These are phyloP conservation scores for Lepisosteus oculatus DNA, from an alignment of 2,113 vertebrate species.

Conservation along the genomic window DNA sequence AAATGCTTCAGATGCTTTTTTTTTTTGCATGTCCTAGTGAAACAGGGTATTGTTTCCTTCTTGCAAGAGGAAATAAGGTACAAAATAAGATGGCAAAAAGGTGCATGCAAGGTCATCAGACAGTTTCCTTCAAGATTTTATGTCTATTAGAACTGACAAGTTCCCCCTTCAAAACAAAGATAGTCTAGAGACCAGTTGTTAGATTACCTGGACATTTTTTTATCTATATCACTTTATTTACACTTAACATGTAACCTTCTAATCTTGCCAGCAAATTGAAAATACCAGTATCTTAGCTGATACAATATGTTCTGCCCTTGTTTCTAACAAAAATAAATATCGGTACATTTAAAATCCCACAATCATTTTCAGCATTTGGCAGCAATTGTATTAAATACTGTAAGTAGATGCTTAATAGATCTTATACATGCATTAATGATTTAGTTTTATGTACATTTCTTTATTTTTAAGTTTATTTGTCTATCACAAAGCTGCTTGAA, in stretches of 20 bases:
- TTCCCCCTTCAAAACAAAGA: neutral
- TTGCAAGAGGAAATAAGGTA: slow-evolving; percentile 20
- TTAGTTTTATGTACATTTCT: neutral
- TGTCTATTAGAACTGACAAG: slow-evolving; percentile 9
- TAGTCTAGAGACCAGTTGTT: neutral
- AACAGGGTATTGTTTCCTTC: no score
- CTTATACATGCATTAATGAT: neutral
- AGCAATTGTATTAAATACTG: neutral
- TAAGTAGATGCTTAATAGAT: neutral
- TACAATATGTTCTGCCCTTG: no score
- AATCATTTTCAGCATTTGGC: neutral
- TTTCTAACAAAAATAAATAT: no score
- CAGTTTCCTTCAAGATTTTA: neutral
- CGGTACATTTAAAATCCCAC: no score
- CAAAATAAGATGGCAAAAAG: slow-evolving; percentile 16
- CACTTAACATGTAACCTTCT: no score
- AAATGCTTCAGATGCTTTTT: slow-evolving; percentile 32
- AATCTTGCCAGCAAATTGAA: no score
- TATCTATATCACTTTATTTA: no score
- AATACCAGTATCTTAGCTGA: no score
- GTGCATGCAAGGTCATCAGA: slow-evolving; percentile 12
- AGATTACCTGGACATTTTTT: neutral
- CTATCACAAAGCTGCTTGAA: no score
- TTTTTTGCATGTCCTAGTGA: slow-evolving; percentile 41
- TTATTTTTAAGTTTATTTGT: no score